These are phyloP conservation scores for Hartigia nigra DNA, from an alignment of 2,888 invertebrate genomes.

Conservation along the genomic window DNA sequence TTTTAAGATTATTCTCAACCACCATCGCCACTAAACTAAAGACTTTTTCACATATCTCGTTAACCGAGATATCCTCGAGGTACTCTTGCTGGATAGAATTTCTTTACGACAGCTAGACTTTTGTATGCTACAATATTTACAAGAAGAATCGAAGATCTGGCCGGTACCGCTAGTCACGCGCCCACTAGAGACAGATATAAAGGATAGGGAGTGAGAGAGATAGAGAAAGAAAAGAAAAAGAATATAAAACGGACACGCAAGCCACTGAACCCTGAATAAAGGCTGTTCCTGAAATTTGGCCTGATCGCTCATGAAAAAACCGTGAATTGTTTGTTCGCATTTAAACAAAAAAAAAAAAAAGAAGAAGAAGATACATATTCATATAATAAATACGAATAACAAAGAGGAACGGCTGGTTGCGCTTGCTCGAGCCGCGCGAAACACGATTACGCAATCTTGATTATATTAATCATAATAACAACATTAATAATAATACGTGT, in stretches of 20 bases:
- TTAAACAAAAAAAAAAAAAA: neutral
- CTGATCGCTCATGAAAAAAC: neutral
- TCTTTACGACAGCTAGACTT: neutral
- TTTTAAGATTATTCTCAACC: neutral
- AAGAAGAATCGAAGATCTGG: neutral
- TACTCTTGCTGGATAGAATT: neutral
- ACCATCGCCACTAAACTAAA: neutral
- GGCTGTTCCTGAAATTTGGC: neutral
- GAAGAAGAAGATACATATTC: neutral
- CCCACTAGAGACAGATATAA: neutral
- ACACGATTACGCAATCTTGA: neutral
- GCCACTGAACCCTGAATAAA: neutral
- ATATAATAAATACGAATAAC: neutral
- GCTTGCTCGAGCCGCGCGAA: neutral
- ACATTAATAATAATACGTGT: slow-evolving; percentile 12
- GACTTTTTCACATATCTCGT: neutral
- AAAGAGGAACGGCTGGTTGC: neutral
- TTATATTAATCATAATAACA: neutral
- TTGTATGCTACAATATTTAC: neutral
- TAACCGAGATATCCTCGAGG: neutral
- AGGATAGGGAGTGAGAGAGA: neutral
- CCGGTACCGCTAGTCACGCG: neutral
- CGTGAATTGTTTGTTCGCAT: neutral
- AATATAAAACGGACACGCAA: neutral
- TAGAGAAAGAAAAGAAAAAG: neutral